Conservation (phyloP, 2,888 invertebrate species). For the Aquatica leii region DNA sequence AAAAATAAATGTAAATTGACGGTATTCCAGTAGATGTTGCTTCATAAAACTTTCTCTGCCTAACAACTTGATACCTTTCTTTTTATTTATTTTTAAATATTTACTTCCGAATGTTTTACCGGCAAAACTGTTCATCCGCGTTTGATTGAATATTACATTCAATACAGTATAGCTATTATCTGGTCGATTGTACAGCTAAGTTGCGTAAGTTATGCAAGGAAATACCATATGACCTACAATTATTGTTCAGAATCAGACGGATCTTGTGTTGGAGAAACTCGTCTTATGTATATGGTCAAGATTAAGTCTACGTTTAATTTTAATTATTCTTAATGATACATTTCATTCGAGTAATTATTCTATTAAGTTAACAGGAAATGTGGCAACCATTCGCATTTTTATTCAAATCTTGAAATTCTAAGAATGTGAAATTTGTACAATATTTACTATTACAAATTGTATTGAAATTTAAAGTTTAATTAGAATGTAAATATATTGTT, state of each 20-base stretch:
- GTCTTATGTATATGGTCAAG: slow-evolving; percentile 1
- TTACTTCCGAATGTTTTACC: slow-evolving; percentile 25
- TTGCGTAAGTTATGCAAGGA: slow-evolving; percentile 33
- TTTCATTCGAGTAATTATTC: too few relatives aligned
- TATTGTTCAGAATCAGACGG: slow-evolving; percentile 25
- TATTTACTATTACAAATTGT: too few relatives aligned
- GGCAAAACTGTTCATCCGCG: slow-evolving; percentile 1
- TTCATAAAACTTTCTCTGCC: slow-evolving; percentile 44
- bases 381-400: too few relatives aligned
- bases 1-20: slow-evolving; percentile 35
- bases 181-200: slow-evolving; percentile 18
- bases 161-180: slow-evolving; percentile 3
- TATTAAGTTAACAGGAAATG: too few relatives aligned
- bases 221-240: slow-evolving; percentile 28
- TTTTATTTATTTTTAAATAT: slow-evolving; percentile 28
- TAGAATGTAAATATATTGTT: too few relatives aligned
- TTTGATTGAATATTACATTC: neutral
- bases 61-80: slow-evolving; percentile 38
- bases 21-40: slow-evolving; percentile 27
- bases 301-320: too few relatives aligned
- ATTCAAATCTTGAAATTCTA: too few relatives aligned
- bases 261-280: slow-evolving; percentile 19
- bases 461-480: too few relatives aligned
- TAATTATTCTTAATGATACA: too few relatives aligned
- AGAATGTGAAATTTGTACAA: too few relatives aligned